Evolutionary conservation across 2,797 vertebrate species (phyloP), one percentile per base, ranked within the genome.

Genomic region (Falco novaeseelandiae): DNA sequence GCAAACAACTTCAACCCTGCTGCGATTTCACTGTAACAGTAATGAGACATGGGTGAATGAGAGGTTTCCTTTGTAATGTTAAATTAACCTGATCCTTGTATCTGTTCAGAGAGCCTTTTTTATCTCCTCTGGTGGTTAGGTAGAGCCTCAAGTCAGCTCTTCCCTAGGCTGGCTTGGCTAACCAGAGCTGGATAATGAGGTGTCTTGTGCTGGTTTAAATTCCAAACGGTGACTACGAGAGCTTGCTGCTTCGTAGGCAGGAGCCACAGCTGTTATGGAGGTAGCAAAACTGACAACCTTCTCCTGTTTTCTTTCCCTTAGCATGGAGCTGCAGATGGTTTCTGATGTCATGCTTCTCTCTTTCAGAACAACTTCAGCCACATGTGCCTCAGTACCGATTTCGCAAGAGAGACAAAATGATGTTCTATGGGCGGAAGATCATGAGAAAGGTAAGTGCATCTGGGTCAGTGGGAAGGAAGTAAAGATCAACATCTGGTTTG

Each of bases 341-440:
- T 36, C 78, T 95, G 82, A 89, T 46, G 63, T 52, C 79, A 1
- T 48, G 40, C 14, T 83, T 89, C 54, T 96, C 26, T 97, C 15
- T 97, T 82, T 19, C 96, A 99, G 99, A 98, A 80, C 98, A 98
- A 66, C 97, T 96, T 26, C 98, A 98, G 93, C 97, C 98, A 0
- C 98, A 98, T 1, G 95, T 94, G 44, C 99, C 99, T 69, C 99
- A 99, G 67, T 99, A 99, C 97, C 98, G 99, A 32, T 99, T 99
- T 93, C 98, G 98, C 85, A 99, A 99, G 97, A 98, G 99, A 73
- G 99, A 99, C 98, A 99, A 99, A 95, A 98, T 99, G 70, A 98
- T 99, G 99, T 99, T 99, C 97, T 99, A 99, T 1, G 99, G 99
- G 30, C 97, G 99, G 62, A 99, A 99, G 98, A 99, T 99, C 96